phyloP scores from a whole-genome alignment of 2,797 vertebrate genomes.

The Hozukius guyotensis region DNA sequence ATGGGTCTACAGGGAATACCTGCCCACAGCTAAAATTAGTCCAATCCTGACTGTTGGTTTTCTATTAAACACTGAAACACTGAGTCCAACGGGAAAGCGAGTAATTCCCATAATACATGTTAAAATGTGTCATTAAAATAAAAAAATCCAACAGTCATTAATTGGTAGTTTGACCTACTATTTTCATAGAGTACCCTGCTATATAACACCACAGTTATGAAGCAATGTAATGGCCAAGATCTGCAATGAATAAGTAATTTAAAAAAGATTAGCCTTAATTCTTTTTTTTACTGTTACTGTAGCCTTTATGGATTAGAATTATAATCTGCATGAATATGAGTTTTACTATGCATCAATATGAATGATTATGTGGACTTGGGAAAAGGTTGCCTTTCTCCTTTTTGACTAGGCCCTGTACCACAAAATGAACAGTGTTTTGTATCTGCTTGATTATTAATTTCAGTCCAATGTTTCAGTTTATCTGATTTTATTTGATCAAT shows the following conservation, averaged over 20 bases:
- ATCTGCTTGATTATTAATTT: background rate
- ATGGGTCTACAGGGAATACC: background rate
- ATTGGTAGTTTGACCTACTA: background rate
- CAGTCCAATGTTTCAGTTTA: background rate
- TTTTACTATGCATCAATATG: background rate
- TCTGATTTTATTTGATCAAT: background rate
- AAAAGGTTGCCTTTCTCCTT: background rate
- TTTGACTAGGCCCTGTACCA: background rate
- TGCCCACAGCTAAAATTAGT: background rate
- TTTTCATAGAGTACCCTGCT: background rate
- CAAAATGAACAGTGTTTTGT: background rate
- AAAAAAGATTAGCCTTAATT: background rate
- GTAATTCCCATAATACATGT: background rate
- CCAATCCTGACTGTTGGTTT: background rate
- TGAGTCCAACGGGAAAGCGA: background rate
- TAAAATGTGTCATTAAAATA: background rate
- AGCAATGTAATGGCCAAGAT: background rate
- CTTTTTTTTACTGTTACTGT: background rate
- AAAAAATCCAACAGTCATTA: background rate
- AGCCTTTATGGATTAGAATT: background rate
- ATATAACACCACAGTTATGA: background rate
- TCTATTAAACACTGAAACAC: background rate
- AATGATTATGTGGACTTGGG: background rate
- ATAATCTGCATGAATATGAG: background rate
- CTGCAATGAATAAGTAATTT: background rate